Percentiles rank a stretch among this genome's conserved stretches.
These are phyloP conservation scores for Panzeria rudis DNA, from an alignment of 2,888 invertebrate species.

Conservation along the genomic window DNA sequence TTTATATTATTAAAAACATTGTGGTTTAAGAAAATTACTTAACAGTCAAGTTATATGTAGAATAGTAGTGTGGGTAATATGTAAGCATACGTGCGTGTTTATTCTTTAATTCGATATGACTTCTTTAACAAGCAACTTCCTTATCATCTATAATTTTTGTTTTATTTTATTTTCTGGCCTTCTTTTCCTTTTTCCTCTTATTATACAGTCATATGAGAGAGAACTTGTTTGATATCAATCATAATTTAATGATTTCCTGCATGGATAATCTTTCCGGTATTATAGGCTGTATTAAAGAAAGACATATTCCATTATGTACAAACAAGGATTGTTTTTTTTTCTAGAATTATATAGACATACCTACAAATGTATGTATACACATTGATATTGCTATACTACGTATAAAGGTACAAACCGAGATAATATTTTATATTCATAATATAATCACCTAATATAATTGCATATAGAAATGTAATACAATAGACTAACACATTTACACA, in stretches of 20 bases:
- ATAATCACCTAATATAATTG: slow-evolving; percentile 55
- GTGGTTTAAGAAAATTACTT: slow-evolving; percentile 41
- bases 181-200: slow-evolving; percentile 1
- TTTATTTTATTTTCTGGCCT: neutral
- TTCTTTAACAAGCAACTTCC: slow-evolving; percentile 43
- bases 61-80: neutral
- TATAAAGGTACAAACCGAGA: neutral
- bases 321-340: neutral
- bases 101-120: slow-evolving; percentile 17
- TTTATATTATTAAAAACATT: neutral
- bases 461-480: slow-evolving; percentile 8
- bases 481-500: neutral
- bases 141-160: slow-evolving; percentile 21
- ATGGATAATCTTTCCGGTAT: slow-evolving; percentile 74
- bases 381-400: too few species aligned
- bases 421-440: slow-evolving; percentile 39
- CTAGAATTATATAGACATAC: neutral
- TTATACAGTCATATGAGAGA: slow-evolving; percentile 31
- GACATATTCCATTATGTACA: neutral
- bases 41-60: slow-evolving; percentile 5
- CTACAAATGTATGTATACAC: neutral
- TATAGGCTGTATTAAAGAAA: slow-evolving; percentile 47
- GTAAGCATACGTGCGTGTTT: slow-evolving; percentile 30
- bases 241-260: slow-evolving; percentile 77
- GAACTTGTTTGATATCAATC: slow-evolving; percentile 72